A percentile compares a stretch with the other conserved stretches of the same genome.
Conservation (phyloP, 2,113 vertebrate species). For the Poecile atricapillus region DNA sequence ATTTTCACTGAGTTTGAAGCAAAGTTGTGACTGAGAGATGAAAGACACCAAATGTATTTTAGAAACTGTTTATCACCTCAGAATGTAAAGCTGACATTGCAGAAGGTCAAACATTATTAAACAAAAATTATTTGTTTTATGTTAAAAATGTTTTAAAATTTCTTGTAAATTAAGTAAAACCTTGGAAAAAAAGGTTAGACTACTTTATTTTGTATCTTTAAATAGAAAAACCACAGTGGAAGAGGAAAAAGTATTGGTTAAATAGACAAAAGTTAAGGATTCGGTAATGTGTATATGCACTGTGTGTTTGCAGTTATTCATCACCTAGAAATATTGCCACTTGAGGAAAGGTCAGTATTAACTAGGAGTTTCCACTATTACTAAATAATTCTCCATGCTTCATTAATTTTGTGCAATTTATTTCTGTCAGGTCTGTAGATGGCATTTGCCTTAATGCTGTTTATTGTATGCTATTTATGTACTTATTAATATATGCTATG, state of each 20-base stretch:
- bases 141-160: background rate
- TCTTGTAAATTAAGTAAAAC: background rate
- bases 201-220: background rate
- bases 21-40: background rate
- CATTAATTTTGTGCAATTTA: background rate
- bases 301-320: background rate
- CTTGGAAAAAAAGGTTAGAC: background rate
- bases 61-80: background rate
- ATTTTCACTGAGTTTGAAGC: background rate
- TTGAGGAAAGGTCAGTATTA: background rate
- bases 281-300: background rate
- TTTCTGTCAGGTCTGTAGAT: background rate
- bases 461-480: background rate
- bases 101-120: background rate
- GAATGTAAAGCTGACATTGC: background rate
- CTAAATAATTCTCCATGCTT: background rate
- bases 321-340: background rate
- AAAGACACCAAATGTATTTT: background rate
- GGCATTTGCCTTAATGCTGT: background rate
- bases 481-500: too few relatives aligned
- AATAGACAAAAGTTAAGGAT: background rate
- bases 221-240: background rate
- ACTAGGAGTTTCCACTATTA: background rate
- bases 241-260: background rate
- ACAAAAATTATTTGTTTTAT: background rate